phyloP scores from a whole-genome alignment of 2,797 vertebrate species.

The Poeciliopsis gracilis region DNA sequence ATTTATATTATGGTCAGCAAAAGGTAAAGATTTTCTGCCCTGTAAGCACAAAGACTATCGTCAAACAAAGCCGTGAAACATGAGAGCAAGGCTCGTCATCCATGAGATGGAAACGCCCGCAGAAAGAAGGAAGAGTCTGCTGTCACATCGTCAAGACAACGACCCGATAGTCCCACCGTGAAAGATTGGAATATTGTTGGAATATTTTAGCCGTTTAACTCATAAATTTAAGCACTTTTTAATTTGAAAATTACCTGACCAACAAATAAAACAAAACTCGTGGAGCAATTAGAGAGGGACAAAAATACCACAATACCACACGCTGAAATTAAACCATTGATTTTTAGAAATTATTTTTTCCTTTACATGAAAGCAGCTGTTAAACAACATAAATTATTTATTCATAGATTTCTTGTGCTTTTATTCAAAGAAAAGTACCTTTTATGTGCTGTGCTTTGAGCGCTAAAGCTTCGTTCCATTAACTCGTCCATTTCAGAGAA shows the following conservation, averaged over 20 bases:
- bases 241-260: background rate
- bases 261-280: conserved; percentile 1
- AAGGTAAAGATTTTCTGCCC: background rate
- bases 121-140: background rate
- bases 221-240: background rate
- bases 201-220: background rate
- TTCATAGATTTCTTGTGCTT: background rate
- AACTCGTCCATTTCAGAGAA: conserved; percentile 48
- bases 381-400: conserved; percentile 8
- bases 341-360: background rate
- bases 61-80: background rate
- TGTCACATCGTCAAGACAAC: background rate
- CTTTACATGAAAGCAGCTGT: background rate
- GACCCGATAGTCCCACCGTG: background rate
- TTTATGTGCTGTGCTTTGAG: conserved; percentile 5
- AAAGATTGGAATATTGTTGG: background rate
- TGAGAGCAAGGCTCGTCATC: background rate
- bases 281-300: background rate
- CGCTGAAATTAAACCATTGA: conserved; percentile 22
- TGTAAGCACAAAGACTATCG: background rate
- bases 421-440: conserved; percentile 1
- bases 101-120: background rate
- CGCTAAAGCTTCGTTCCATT: conserved; percentile 24
- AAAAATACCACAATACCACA: conserved; percentile 8
- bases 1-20: background rate